These are phyloP conservation scores for Tarsius wallacei DNA, from an alignment of 2,797 vertebrate species.

Conservation along the genomic window DNA sequence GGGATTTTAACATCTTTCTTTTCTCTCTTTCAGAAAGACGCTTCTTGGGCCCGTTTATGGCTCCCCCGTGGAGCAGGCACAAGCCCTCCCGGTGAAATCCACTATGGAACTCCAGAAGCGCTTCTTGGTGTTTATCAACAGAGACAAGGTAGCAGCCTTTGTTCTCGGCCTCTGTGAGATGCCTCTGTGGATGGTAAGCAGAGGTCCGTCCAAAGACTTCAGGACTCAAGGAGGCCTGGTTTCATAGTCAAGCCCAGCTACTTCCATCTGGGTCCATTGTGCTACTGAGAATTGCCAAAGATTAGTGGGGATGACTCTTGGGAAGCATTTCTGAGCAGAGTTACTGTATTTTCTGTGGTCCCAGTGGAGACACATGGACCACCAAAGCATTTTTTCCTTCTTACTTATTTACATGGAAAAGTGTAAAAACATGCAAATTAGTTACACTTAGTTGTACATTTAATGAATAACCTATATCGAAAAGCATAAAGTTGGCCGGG, in stretches of 20 bases:
- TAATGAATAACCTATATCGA: background rate
- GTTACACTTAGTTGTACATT: background rate
- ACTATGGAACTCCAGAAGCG: conserved; percentile 82
- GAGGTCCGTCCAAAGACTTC: accelerated
- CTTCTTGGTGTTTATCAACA: conserved; percentile 95
- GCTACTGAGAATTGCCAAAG: background rate
- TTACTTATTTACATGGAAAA: background rate
- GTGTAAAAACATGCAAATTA: background rate
- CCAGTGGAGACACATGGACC: background rate
- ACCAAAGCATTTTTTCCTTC: background rate
- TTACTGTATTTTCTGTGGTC: background rate
- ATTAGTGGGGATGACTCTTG: background rate
- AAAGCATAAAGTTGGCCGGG: background rate
- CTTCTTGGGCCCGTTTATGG: conserved; percentile 94
- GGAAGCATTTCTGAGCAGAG: background rate
- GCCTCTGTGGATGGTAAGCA: accelerated
- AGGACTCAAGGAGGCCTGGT: background rate
- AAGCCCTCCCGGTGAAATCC: conserved; percentile 90
- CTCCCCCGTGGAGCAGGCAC: conserved; percentile 94
- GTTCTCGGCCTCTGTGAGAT: background rate
- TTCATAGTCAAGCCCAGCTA: accelerated
- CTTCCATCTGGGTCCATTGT: accelerated
- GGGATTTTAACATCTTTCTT: conserved; percentile 20
- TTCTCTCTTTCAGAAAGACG: conserved; percentile 93
- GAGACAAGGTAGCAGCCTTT: conserved; percentile 93